Conservation (phyloP, 2,888 invertebrate genomes). For the Habrosyne pyritoides region DNA sequence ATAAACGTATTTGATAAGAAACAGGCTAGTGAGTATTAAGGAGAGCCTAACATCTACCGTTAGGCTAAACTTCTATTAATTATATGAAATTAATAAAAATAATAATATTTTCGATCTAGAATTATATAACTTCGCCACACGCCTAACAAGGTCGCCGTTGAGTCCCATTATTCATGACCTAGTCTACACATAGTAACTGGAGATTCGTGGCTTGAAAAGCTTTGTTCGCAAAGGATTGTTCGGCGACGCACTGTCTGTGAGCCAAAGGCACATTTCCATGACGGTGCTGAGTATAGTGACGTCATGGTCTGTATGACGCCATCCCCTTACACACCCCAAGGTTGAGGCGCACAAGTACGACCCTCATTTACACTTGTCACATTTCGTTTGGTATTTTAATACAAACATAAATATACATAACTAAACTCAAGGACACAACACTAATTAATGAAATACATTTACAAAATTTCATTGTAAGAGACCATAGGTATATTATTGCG, state of each 20-base stretch:
- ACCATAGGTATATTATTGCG: too few relatives aligned
- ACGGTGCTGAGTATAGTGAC: constrained; percentile 51
- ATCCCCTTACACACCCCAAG: constrained; percentile 56
- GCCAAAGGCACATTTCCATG: constrained; percentile 46
- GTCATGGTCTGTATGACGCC: constrained; percentile 64
- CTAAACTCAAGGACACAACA: background rate
- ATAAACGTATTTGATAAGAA: constrained; percentile 1
- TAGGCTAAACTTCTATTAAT: background rate
- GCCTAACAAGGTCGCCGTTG: background rate
- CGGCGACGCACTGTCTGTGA: constrained; percentile 51
- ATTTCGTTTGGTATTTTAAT: constrained; percentile 29
- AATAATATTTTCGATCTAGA: too few relatives aligned
- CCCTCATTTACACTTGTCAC: constrained; percentile 66
- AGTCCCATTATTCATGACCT: background rate
- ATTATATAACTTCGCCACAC: too few relatives aligned
- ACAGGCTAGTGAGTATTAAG: background rate
- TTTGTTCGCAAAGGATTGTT: constrained; percentile 11
- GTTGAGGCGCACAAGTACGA: constrained; percentile 56
- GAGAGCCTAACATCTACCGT: background rate
- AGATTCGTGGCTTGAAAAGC: background rate
- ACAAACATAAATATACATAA: background rate
- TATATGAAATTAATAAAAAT: too few relatives aligned
- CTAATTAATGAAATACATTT: background rate
- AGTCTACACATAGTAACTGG: background rate
- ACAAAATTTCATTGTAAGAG: background rate